phyloP scores from a whole-genome alignment of 2,113 vertebrate genomes.

The Apodemus sylvaticus region DNA sequence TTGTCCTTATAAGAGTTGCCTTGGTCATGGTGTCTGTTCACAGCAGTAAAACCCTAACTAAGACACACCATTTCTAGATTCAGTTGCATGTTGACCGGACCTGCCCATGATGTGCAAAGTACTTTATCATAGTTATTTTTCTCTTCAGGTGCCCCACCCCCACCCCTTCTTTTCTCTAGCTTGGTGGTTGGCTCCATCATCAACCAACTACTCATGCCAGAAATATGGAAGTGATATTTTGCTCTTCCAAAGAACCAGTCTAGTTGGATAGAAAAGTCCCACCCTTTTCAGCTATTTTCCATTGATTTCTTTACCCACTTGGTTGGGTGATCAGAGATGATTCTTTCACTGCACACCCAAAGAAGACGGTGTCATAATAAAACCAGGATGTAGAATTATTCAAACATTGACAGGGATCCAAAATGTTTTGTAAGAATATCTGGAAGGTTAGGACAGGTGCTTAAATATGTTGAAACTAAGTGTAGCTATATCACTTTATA shows the following conservation, averaged over 20 bases:
- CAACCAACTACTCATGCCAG: not conserved
- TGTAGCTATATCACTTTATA: not conserved
- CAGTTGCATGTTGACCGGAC: not conserved
- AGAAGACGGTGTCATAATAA: not conserved
- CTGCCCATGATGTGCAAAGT: too few species aligned
- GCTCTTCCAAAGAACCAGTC: not conserved
- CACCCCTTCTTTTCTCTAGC: not conserved
- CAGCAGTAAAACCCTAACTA: too few species aligned
- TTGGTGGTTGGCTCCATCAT: not conserved
- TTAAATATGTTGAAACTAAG: constrained; percentile 21
- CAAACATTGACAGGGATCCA: not conserved
- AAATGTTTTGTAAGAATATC: constrained; percentile 4
- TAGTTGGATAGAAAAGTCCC: not conserved
- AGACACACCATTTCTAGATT: not conserved
- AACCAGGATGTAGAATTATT: not conserved
- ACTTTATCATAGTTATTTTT: not conserved
- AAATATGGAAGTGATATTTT: not conserved
- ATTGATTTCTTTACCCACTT: not conserved
- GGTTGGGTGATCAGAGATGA: not conserved
- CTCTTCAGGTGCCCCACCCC: not conserved
- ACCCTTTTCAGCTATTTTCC: not conserved
- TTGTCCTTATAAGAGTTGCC: too few species aligned
- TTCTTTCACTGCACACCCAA: not conserved
- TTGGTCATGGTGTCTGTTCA: too few species aligned
- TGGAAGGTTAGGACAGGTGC: not conserved